Base-by-base conservation (phyloP, 1,140 invertebrate species). In the Neodiprion fabricii region DNA sequence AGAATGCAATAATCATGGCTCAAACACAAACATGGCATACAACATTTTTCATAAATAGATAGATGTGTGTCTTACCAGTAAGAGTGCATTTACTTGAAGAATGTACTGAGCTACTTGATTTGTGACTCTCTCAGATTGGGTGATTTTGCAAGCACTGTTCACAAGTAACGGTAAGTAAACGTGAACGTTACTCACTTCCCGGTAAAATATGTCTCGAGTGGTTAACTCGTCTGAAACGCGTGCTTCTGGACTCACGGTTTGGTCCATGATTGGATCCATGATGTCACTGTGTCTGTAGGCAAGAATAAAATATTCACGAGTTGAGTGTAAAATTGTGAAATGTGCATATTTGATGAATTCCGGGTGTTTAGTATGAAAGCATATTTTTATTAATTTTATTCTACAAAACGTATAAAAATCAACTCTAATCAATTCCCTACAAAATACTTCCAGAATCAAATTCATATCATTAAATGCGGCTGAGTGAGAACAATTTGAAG, bases 171-270 rank as follows among this genome's bases (percentile, higher is more conserved):
- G 90, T 23, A 92, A 83, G 1, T 91, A 86, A 12, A 89, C 83
- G 76, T 93, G 89, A 65, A 92, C 85, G 17, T 88, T 88, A 67
- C 89, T 91, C 67, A 94, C 88, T 88, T 93, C 90, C 70, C 93
- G 91, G 82, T 93, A 96, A 82, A 95, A 95, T 71, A 95, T 83
- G 85, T 95, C 94, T 74, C 92, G 91, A 0, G 87, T 85, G 0
- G 92, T 94, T 2, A 96, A 85, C 72, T 89, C 90, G 1, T 90
- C 90, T 0, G 86, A 86, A 0, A 86, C 72, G 10, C 79, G 81
- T 28, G 79, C 69, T 17, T 88, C 83, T 0, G 83, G 79, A 23
- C 82, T 83, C 0, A 94, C 81, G 3, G 92, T 91, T 75, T 88
- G 83, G 73, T 91, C 90, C 10, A 95, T 92, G 17, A 90, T 90